phyloP scores from a whole-genome alignment of 2,797 vertebrate genomes.

The Anniella stebbinsi region DNA sequence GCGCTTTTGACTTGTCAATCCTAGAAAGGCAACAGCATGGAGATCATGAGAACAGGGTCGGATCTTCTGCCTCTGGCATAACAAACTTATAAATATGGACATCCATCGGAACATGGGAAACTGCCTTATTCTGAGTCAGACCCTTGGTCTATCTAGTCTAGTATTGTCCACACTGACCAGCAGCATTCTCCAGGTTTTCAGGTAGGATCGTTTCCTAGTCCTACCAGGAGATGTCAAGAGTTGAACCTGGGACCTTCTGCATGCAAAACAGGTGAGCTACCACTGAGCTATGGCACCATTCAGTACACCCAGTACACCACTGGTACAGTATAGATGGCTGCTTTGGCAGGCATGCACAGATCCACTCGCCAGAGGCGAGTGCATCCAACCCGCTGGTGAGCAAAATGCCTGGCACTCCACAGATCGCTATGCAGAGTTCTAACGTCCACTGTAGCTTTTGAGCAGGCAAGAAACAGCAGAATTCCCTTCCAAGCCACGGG shows the following conservation, averaged over 20 bases:
- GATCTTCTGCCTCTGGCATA: background rate
- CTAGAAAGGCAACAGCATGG: constrained; percentile 64
- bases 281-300: background rate
- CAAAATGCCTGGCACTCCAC: background rate
- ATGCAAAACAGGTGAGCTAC: no score
- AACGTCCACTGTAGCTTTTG: background rate
- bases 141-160: no score
- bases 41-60: background rate
- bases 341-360: background rate
- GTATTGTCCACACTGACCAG: no score
- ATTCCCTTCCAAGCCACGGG: background rate
- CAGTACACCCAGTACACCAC: background rate
- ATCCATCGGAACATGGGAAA: no score
- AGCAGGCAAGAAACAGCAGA: background rate
- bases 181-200: no score
- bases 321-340: background rate
- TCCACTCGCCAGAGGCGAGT: background rate
- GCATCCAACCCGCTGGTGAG: background rate
- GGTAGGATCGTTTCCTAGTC: no score
- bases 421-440: background rate
- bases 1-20: constrained; percentile 91
- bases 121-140: no score
- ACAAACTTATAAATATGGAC: background rate
- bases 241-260: no score
- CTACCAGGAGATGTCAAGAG: no score